Evolutionary conservation across 1,140 invertebrate species (phyloP).

Genomic region (Proales similis): DNA sequence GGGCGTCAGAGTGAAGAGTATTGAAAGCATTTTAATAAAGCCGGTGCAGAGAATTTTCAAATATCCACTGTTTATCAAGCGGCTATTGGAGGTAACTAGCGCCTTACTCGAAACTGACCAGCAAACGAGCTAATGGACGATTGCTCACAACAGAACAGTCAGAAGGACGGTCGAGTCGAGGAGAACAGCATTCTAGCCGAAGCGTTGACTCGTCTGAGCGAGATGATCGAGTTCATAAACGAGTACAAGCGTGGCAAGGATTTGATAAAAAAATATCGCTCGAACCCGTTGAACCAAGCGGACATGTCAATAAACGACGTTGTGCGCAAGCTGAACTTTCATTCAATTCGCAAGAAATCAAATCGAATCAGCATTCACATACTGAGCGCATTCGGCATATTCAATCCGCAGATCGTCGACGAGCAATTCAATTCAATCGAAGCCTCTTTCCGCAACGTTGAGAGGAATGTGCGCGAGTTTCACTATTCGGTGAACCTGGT

Average conservation of each 20-base stretch:
- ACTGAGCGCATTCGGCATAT: background rate
- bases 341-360: constrained; percentile 4
- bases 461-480: constrained; percentile 1
- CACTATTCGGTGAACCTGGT: constrained; percentile 19
- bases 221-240: constrained; percentile 2
- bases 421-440: constrained; percentile 14
- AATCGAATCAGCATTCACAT: background rate
- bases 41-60: constrained; percentile 34
- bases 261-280: constrained; percentile 24
- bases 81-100: constrained; percentile 9
- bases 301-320: background rate
- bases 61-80: constrained; percentile 29
- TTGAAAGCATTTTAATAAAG: constrained; percentile 29
- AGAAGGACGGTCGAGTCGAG: too few relatives aligned
- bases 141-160: too few relatives aligned
- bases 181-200: background rate
- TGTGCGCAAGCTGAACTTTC: background rate
- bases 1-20: too few relatives aligned
- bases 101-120: too few relatives aligned
- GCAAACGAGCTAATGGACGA: too few relatives aligned
- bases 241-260: constrained; percentile 26
- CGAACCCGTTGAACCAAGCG: background rate
- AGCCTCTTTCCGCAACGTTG: background rate
- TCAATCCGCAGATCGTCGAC: background rate
- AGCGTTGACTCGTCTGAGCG: background rate